phyloP scores from a whole-genome alignment of 2,113 vertebrate genomes.

The Choloepus hoffmanni region DNA sequence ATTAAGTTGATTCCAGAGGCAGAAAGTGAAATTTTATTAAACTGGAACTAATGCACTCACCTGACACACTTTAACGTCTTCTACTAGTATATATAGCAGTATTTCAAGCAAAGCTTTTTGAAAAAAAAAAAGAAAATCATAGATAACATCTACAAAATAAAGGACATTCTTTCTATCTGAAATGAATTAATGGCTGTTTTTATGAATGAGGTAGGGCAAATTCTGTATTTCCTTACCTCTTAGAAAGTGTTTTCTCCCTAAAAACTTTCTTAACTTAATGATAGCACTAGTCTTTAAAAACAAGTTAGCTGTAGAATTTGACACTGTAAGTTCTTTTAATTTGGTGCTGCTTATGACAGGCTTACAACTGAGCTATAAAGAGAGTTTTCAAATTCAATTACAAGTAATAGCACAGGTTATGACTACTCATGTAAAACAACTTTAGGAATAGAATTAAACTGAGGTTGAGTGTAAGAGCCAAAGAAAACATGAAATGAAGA shows the following conservation, averaged over 20 bases:
- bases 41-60: neutral
- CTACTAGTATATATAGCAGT: neutral
- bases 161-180: neutral
- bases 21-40: neutral
- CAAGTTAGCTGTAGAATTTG: neutral
- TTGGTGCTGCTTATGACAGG: neutral
- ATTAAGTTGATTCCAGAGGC: neutral
- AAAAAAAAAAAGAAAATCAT: neutral
- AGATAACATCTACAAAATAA: accelerated
- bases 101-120: neutral
- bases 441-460: neutral
- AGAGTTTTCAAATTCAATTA: conserved; percentile 12
- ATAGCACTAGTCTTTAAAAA: neutral
- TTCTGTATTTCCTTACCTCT: neutral
- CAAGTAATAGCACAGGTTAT: neutral
- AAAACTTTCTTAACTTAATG: neutral
- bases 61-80: neutral
- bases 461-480: neutral
- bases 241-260: neutral
- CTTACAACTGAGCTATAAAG: neutral
- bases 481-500: conserved; percentile 22
- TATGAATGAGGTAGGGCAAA: neutral
- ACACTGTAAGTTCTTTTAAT: neutral
- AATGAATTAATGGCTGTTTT: neutral
- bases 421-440: neutral